Percentiles rank a stretch among this genome's conserved stretches.
These are phyloP conservation scores for Drosophila neutralis DNA, from an alignment of 2,888 invertebrate species.

Conservation along the genomic window DNA sequence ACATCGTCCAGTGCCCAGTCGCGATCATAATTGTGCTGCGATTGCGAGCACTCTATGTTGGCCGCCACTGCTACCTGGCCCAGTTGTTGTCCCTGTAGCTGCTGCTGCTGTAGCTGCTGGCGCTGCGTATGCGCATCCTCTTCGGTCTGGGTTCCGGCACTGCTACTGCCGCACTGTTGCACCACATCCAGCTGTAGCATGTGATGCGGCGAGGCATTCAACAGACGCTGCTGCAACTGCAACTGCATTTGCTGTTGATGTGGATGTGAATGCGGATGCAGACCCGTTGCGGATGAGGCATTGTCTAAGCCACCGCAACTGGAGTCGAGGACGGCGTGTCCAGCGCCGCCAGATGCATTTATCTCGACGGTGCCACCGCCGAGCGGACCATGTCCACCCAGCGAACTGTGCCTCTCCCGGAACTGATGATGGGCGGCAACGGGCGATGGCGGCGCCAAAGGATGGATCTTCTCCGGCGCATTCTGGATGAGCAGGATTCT, in stretches of 20 bases:
- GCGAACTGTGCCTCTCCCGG: conserved; percentile 56
- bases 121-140: conserved; percentile 77
- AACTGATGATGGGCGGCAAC: conserved; percentile 75
- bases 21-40: conserved; percentile 84
- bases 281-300: conserved; percentile 29
- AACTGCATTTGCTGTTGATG: conserved; percentile 59
- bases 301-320: conserved; percentile 41
- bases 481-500: conserved; percentile 97
- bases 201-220: conserved; percentile 74
- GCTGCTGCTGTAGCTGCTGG: conserved; percentile 64
- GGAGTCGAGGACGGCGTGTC: conserved; percentile 46
- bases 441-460: conserved; percentile 88
- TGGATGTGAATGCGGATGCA: conserved; percentile 43
- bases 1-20: conserved; percentile 85
- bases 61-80: conserved; percentile 86
- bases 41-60: conserved; percentile 87
- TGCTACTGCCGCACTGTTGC: conserved; percentile 63
- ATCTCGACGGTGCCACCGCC: conserved; percentile 67
- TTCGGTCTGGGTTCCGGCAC: conserved; percentile 67
- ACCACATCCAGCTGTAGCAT: conserved; percentile 74
- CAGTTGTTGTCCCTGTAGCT: conserved; percentile 65
- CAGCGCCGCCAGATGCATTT: conserved; percentile 44
- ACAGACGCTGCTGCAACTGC: conserved; percentile 60
- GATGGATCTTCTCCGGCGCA: conserved; percentile 92
- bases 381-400: conserved; percentile 47